Percentiles rank a stretch among this genome's conserved stretches.
Conservation (phyloP, 2,888 invertebrate species). For the Polydrusus cervinus region DNA sequence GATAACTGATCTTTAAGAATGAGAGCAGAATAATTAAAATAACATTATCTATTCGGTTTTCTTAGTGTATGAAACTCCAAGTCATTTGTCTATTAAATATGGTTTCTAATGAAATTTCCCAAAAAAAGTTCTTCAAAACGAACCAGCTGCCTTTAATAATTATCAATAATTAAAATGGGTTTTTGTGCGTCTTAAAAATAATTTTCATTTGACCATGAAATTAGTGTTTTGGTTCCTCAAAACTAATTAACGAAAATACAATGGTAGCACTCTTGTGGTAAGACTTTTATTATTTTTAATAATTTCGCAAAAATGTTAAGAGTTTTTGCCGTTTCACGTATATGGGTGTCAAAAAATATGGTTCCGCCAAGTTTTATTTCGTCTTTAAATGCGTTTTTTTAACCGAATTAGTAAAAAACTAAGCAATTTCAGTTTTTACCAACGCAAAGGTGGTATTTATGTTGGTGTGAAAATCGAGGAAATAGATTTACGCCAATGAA, state of each 20-base stretch:
- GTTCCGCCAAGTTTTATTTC: no score
- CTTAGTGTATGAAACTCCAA: not conserved
- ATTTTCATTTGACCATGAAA: slow-evolving; percentile 62
- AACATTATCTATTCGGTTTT: not conserved
- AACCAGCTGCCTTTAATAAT: slow-evolving; percentile 50
- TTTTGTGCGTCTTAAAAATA: slow-evolving; percentile 67
- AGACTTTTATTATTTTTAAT: slow-evolving; percentile 39
- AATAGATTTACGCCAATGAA: no score
- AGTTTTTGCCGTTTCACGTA: slow-evolving; percentile 2
- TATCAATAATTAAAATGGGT: slow-evolving; percentile 51
- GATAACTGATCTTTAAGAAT: no score
- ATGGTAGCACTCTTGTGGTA: slow-evolving; percentile 40
- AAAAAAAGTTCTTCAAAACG: slow-evolving; percentile 36
- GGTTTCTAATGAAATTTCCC: slow-evolving; percentile 21
- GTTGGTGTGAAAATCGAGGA: no score
- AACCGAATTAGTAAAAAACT: no score
- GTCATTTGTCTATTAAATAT: not conserved
- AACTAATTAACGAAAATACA: slow-evolving; percentile 54
- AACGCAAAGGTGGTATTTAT: no score
- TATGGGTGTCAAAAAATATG: not conserved
- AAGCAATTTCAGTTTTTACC: no score
- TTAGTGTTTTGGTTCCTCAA: slow-evolving; percentile 59
- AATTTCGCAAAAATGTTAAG: slow-evolving; percentile 21
- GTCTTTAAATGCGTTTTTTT: no score
- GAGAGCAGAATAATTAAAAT: no score